Percentiles rank a stretch among this genome's conserved stretches.
These are phyloP conservation scores for Polydrusus cervinus DNA, from an alignment of 2,888 invertebrate species.

Conservation along the genomic window DNA sequence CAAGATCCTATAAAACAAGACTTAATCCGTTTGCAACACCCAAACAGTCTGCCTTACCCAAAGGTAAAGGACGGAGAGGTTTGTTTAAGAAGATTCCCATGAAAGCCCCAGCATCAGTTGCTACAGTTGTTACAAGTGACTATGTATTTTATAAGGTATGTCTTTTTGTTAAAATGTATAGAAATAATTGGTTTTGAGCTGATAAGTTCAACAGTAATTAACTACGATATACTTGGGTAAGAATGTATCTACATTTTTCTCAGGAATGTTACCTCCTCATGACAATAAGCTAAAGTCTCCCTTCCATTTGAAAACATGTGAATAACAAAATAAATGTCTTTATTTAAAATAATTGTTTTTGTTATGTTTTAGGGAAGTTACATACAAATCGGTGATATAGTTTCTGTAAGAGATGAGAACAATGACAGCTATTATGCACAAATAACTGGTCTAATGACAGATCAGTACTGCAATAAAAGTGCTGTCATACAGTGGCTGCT, in stretches of 20 bases:
- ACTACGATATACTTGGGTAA: no score
- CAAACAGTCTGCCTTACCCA: constrained; percentile 69
- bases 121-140: constrained; percentile 87
- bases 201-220: no score
- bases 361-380: constrained; percentile 77
- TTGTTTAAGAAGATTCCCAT: constrained; percentile 86
- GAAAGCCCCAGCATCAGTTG: constrained; percentile 86
- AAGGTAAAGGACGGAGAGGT: constrained; percentile 84
- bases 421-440: constrained; percentile 91
- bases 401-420: constrained; percentile 85
- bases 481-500: constrained; percentile 94
- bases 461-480: constrained; percentile 95
- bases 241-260: no score
- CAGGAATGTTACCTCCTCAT: no score
- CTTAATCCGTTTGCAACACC: constrained; percentile 70
- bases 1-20: constrained; percentile 72
- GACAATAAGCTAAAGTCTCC: no score
- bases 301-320: no score
- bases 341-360: neutral
- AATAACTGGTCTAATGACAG: constrained; percentile 90
- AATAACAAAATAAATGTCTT: no score
- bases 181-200: no score
- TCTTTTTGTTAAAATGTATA: neutral
- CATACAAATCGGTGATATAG: constrained; percentile 93
- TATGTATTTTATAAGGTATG: constrained; percentile 83